Base-by-base conservation (phyloP, 2,797 vertebrate genomes). In the Cossypha polioptera region DNA sequence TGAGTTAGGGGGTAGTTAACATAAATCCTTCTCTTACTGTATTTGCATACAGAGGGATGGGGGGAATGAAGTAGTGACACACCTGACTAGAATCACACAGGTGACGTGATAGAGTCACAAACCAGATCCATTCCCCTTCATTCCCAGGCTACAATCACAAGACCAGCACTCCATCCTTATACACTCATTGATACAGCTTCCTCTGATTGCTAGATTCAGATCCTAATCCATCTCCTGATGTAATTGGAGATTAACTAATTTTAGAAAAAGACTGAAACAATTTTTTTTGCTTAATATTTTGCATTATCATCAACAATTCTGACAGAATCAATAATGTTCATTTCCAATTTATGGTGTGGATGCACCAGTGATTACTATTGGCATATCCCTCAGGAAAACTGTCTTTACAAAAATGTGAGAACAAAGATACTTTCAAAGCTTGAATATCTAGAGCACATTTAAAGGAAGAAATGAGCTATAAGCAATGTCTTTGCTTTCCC, bases 401-500 rank as follows among this genome's bases (percentile, higher is more conserved):
- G 29, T 90, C 63, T 86, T 94, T 45, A 74, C 72, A 86, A 92
- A 96, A 79, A 92, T 84, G 59, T 68, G 85, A 81, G 88, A 82
- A 95, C 74, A 91, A 90, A 96, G 48, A 86, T 73, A 79, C 40
- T 86, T 61, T 51, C 57, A 79, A 50, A 91, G 38, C 82, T 18
- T 90, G 80, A 91, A 88, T 90, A 88, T 76, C 68, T 86, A 92
- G 84, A 90, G 29, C 71, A 79, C 68, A 87, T 89, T 96, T 94
- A 84, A 95, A 93, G 74, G 88, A 85, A 95, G 82, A 96, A 94
- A 92, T 96, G 88, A 97, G 93, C 84, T 95, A 94, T 96, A 97
- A 97, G 89, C 90, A 82, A 33, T 86, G 94, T 65, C 94, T 97
- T 97, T 95, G 43, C 89, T 96, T 96, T 97, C 94, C 95, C 96